Conservation (phyloP, 2,113 vertebrate genomes). For the Nanorana parkeri region DNA sequence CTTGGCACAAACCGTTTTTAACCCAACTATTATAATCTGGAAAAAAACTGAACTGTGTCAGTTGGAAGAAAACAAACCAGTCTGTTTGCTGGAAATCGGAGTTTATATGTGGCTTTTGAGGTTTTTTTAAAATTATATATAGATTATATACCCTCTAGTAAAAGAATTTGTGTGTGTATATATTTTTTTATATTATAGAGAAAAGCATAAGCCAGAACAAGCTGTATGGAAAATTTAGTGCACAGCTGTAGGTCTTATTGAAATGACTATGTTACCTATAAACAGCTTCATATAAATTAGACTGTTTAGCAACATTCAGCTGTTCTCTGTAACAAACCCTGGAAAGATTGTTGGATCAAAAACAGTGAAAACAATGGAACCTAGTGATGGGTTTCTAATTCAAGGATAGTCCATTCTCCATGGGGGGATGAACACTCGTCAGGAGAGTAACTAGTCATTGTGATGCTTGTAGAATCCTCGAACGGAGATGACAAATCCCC, state of each 20-base stretch:
- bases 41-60: neutral
- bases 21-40: neutral
- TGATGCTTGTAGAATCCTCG: constrained; percentile 91
- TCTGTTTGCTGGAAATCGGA: neutral
- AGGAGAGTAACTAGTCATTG: constrained; percentile 94
- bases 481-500: constrained; percentile 92
- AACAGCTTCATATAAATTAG: neutral
- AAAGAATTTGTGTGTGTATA: neutral
- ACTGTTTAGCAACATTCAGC: neutral
- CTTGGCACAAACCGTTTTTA: constrained; percentile 7
- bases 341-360: neutral
- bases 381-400: constrained; percentile 98
- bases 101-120: neutral
- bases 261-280: neutral
- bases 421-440: constrained; percentile 94
- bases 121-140: neutral
- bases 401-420: constrained; percentile 98
- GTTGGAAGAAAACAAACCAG: neutral
- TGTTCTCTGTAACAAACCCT: constrained; percentile 15
- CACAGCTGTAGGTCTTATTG: neutral
- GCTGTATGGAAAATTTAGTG: neutral
- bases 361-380: neutral
- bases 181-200: neutral
- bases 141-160: constrained; percentile 28
- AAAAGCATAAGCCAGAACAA: neutral